These are phyloP conservation scores for Pagrus major DNA, from an alignment of 2,113 vertebrate species.

Conservation along the genomic window DNA sequence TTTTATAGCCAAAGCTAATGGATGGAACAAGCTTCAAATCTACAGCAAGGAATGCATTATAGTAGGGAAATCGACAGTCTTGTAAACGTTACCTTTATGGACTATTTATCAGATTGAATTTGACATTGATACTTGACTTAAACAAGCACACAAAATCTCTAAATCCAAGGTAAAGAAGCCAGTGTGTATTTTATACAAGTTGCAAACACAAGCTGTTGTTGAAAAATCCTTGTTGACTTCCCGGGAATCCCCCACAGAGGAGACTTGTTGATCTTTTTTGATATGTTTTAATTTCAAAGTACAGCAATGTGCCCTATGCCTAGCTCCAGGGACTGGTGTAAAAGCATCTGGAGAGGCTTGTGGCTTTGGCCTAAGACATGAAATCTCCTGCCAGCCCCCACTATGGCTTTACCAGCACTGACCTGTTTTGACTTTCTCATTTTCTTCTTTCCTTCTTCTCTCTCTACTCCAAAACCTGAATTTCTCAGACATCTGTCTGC, in stretches of 20 bases:
- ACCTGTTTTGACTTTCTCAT: slow-evolving; percentile 4
- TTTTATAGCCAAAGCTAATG: slow-evolving; percentile 41
- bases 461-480: slow-evolving; percentile 13
- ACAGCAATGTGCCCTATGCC: not conserved
- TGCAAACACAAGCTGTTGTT: slow-evolving; percentile 25
- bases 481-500: not conserved
- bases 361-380: slow-evolving; percentile 41
- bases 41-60: not conserved
- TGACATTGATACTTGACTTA: slow-evolving; percentile 13
- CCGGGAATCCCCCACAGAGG: not conserved
- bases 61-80: not conserved
- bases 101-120: slow-evolving; percentile 39
- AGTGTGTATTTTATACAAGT: slow-evolving; percentile 9
- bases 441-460: slow-evolving; percentile 20
- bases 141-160: not conserved
- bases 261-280: not conserved
- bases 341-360: slow-evolving; percentile 58
- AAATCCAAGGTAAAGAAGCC: not conserved
- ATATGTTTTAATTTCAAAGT: not conserved
- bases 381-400: slow-evolving; percentile 31
- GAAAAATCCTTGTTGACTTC: not conserved
- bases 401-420: slow-evolving; percentile 50
- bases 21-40: slow-evolving; percentile 25
- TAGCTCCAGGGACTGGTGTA: slow-evolving; percentile 13
- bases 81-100: slow-evolving; percentile 1